phyloP scores from a whole-genome alignment of 1,140 invertebrate genomes.

The Microplitis mediator region DNA sequence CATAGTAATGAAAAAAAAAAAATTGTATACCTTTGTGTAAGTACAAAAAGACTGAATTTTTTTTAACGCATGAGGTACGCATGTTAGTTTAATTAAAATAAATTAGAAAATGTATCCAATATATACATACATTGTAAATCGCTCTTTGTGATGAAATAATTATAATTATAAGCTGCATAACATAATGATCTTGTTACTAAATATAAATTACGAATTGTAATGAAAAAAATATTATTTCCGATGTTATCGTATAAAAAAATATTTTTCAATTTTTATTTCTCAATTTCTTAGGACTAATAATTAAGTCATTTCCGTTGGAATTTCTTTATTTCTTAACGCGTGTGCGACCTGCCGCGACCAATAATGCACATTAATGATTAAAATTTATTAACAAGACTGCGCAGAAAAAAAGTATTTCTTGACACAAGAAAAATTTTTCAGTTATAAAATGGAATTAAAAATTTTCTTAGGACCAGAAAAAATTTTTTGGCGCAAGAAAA shows the following conservation, averaged over 20 bases:
- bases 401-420: too few species aligned
- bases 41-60: not conserved
- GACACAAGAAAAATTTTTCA: too few species aligned
- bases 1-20: not conserved
- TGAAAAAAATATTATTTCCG: not conserved
- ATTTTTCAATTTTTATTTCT: too few species aligned
- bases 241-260: not conserved
- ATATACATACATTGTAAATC: not conserved
- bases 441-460: too few species aligned
- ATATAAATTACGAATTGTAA: not conserved
- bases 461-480: too few species aligned
- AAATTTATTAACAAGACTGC: not conserved
- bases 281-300: not conserved
- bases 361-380: not conserved
- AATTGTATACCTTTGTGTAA: not conserved
- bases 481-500: too few species aligned
- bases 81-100: not conserved
- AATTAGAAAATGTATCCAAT: not conserved
- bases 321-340: not conserved
- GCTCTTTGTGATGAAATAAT: not conserved
- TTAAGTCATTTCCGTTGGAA: not conserved
- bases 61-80: slow-evolving; percentile 1
- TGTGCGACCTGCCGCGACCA: not conserved
- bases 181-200: not conserved
- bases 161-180: not conserved